Base-by-base conservation (phyloP, 2,797 vertebrate species). In the Enteromius fasciolatus region DNA sequence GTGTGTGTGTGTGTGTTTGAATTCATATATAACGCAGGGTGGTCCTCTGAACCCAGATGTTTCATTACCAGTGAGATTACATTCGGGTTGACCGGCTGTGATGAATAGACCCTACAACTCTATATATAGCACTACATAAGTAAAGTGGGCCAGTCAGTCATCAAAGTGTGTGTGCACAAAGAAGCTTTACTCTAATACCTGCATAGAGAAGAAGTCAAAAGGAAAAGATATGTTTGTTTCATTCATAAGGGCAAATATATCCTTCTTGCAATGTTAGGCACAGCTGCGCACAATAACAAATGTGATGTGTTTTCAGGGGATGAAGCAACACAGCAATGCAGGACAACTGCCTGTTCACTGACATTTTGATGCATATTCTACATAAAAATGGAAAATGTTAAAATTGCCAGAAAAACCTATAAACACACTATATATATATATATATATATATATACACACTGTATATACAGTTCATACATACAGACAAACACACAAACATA, bases 41-140 rank as follows among this genome's bases (percentile, higher is more conserved):
- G 74, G 73, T 77, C 77, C 76, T 85, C 66, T 89, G 83, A 89
- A 88, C 88, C 70, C 84, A 76, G 74, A 76, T 70, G 69, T 88
- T 88, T 88, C 81, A 88, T 88, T 88, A 85, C 85, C 66, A 86
- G 75, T 14, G 48, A 85, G 83, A 85, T 88, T 88, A 88, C 75
- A 31, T 61, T 84, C 36, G 31, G 54, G 33, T 80, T 86, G 87
- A 84, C 80, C 87, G 78, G 64, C 44, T 73, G 75, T 83, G 85
- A 88, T 88, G 87, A 83, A 82, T 86, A 76, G 69, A 85, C 83
- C 78, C 57, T 80, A 66, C 25, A 77, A 73, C 44, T 69, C 81
- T 85, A 86, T 85, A 85, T 86, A 85, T 86, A 88, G 83, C 25
- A 28, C 50, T 69, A 76, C 33, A 73, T 69, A 64, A 80, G 83